Conservation (phyloP, 2,797 vertebrate species). For the Chelidonichthys spinosus region DNA sequence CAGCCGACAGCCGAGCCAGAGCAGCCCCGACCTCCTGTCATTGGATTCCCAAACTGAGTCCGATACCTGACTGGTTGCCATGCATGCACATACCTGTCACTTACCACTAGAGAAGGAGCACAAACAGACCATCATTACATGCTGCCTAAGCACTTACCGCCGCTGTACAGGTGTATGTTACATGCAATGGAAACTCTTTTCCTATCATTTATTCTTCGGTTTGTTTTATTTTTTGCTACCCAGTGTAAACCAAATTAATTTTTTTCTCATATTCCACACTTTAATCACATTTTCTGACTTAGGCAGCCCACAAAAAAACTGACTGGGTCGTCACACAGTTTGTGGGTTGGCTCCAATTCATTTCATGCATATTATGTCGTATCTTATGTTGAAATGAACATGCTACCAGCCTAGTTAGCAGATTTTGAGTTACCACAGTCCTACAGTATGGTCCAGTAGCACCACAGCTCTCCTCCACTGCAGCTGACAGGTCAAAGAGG, state of each 20-base stretch:
- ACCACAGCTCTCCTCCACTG: not conserved
- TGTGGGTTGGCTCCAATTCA: too few relatives aligned
- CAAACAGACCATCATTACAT: slow-evolving; percentile 2
- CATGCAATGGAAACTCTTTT: not conserved
- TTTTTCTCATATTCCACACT: not conserved
- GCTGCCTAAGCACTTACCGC: not conserved
- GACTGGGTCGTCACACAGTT: too few relatives aligned
- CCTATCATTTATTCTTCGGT: not conserved
- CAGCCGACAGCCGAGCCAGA: slow-evolving; percentile 43
- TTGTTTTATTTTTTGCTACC: not conserved
- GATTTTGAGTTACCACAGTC: not conserved
- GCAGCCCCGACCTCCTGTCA: slow-evolving; percentile 4
- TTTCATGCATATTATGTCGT: not conserved
- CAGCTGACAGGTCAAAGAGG: not conserved
- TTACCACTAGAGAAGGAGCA: not conserved
- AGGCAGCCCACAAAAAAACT: too few relatives aligned
- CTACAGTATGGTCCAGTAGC: not conserved
- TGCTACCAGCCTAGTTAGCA: not conserved
- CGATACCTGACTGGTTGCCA: slow-evolving; percentile 6
- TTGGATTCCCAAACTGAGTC: slow-evolving; percentile 6
- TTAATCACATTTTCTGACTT: not conserved
- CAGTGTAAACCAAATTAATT: not conserved
- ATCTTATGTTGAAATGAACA: not conserved
- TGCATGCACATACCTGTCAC: slow-evolving; percentile 15
- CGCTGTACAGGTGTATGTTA: not conserved